Evolutionary conservation across 2,113 vertebrate genomes (phyloP).

Genomic region (Brienomyrus brachyistius): DNA sequence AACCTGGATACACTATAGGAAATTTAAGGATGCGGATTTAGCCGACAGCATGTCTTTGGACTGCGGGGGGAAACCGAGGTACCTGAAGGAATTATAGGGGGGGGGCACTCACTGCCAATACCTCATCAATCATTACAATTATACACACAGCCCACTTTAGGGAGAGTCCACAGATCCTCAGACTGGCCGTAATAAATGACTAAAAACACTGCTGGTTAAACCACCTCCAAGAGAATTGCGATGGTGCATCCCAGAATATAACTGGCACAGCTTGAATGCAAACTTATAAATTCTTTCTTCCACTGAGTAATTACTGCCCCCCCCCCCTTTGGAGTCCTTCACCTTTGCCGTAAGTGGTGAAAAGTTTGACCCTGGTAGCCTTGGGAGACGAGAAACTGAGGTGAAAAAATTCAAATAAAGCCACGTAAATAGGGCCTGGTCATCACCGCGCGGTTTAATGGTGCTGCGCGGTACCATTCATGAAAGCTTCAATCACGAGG

Average conservation of each 20-base stretch:
- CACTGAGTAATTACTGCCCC: background rate
- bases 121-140: background rate
- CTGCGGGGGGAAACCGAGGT: background rate
- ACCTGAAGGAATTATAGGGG: background rate
- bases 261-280: background rate
- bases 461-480: constrained; percentile 17
- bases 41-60: background rate
- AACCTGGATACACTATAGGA: background rate
- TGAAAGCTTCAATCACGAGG: background rate
- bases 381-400: constrained; percentile 25
- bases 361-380: background rate
- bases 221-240: no score
- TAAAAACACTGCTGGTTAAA: background rate
- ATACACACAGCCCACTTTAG: background rate
- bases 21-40: background rate
- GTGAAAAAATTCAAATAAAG: constrained; percentile 30
- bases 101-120: background rate
- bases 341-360: background rate
- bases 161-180: background rate
- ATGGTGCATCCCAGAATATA: background rate
- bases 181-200: background rate
- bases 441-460: background rate
- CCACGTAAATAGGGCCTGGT: background rate
- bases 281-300: background rate
- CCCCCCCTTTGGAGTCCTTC: background rate